These are phyloP conservation scores for Nothoprocta pentlandii DNA, from an alignment of 2,113 vertebrate genomes.

Conservation along the genomic window DNA sequence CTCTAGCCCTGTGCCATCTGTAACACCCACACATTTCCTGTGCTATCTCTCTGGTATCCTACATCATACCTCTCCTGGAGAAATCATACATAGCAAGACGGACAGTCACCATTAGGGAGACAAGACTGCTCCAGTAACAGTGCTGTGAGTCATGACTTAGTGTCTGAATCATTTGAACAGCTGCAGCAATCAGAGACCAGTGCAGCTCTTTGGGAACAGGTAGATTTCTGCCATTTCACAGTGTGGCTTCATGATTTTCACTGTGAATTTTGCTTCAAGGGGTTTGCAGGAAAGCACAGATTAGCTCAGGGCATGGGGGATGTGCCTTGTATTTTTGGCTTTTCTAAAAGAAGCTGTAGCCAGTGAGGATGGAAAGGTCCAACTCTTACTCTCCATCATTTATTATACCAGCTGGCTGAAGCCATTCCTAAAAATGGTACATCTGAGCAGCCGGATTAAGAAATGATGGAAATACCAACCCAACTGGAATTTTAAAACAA, in stretches of 20 bases:
- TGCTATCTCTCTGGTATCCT: background rate
- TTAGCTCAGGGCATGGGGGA: background rate
- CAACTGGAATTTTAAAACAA: background rate
- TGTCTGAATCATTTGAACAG: conserved; percentile 18
- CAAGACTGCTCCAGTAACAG: background rate
- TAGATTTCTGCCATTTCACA: background rate
- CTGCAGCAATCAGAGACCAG: conserved; percentile 23
- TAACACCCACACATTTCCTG: conserved; percentile 50
- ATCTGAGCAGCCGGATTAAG: background rate
- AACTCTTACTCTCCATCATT: background rate
- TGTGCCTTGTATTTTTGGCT: background rate
- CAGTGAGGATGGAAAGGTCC: background rate
- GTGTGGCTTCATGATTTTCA: background rate
- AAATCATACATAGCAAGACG: conserved; percentile 1
- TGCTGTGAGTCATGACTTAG: background rate
- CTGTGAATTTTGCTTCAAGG: background rate
- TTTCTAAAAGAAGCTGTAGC: conserved; percentile 7
- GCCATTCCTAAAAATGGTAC: background rate
- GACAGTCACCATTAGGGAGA: background rate
- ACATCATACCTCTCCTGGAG: background rate
- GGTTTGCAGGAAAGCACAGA: background rate
- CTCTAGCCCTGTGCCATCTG: conserved; percentile 19
- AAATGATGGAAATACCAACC: background rate
- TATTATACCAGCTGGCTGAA: background rate
- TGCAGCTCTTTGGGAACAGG: background rate